These are phyloP conservation scores for Fragum fragum DNA, from an alignment of 2,888 invertebrate species.

Conservation along the genomic window DNA sequence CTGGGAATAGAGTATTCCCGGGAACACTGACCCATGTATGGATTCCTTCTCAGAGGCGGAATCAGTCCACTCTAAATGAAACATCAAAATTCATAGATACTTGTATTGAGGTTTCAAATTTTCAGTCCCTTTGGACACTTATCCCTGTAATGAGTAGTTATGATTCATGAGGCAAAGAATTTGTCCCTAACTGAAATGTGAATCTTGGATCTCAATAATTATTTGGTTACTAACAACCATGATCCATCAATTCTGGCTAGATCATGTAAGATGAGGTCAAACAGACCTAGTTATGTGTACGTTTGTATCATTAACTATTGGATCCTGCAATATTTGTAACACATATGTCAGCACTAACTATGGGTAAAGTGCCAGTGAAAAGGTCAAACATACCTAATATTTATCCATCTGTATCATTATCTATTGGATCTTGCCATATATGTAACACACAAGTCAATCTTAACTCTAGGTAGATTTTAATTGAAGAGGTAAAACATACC, in stretches of 20 bases:
- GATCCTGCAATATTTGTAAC: conserved; percentile 37
- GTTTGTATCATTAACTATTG: conserved; percentile 35
- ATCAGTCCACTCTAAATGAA: conserved; percentile 46
- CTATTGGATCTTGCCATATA: conserved; percentile 42
- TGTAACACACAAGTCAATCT: too few relatives aligned
- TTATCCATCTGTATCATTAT: conserved; percentile 31
- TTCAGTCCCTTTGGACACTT: too few relatives aligned
- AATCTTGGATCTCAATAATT: too few relatives aligned
- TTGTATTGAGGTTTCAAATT: too few relatives aligned
- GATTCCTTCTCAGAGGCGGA: conserved; percentile 32
- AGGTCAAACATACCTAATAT: conserved; percentile 34
- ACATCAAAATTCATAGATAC: neutral
- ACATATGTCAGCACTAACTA: conserved; percentile 40
- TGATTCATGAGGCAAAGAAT: too few relatives aligned
- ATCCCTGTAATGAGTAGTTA: too few relatives aligned
- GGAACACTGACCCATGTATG: conserved; percentile 38
- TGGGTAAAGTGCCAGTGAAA: neutral
- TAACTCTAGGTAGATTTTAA: too few relatives aligned
- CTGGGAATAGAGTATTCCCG: conserved; percentile 52
- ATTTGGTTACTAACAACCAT: too few relatives aligned
- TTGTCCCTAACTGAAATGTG: too few relatives aligned
- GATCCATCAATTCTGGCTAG: too few relatives aligned
- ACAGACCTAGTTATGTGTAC: conserved; percentile 46
- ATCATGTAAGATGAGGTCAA: neutral
- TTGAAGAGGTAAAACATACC: too few relatives aligned